Base-by-base conservation (phyloP, 2,113 vertebrate genomes). In the Cephalophus harveyi region DNA sequence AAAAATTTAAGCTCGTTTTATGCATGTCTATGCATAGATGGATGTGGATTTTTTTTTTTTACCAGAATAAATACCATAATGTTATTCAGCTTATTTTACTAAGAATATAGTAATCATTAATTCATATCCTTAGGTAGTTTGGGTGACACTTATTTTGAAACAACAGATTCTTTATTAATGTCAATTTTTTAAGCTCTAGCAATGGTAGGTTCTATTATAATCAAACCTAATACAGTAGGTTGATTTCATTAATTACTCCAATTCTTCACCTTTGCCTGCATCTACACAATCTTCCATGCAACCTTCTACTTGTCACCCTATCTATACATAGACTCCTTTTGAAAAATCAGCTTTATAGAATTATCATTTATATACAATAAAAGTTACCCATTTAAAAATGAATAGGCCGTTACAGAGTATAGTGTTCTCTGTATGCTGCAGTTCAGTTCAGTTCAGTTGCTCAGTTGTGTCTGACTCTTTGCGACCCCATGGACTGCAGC, bases 1-100 rank as follows among this genome's bases (percentile, higher is more conserved):
- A 67, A 97, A 95, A 67, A 40, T 85, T 81, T 67, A 97, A 60
- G 13, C 1, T 21, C 15, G 4, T 94, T 95, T 54, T 87, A 12
- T 88, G 10, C 46, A 12, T 81, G 14, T 71, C 12, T 86, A 0
- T 92, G 36, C 11, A 67, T 60, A 95, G 59, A 46, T 5, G 28
- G 52, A 52, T 8, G 23, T 86, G 40, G 30, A 0, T 1, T 46
- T 78, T 36, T 92, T 87, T 78, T 95, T 74, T 71, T 54, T 13
- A 67, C 33, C 3, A 27, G 48, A 90, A 71, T 62, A 36, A 79
- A 57, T 17, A 40, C 16, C 7, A 36, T 92, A 60, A 2, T 79
- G 16, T 25, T 87, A 36, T 79, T 78, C 40, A 43, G 16, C 2
- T 74, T 55, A 81, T 81, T 87, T 93, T 83, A 48, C n/a, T 94